Conservation (phyloP, 2,888 invertebrate genomes). For the Harpalus rufipes region DNA sequence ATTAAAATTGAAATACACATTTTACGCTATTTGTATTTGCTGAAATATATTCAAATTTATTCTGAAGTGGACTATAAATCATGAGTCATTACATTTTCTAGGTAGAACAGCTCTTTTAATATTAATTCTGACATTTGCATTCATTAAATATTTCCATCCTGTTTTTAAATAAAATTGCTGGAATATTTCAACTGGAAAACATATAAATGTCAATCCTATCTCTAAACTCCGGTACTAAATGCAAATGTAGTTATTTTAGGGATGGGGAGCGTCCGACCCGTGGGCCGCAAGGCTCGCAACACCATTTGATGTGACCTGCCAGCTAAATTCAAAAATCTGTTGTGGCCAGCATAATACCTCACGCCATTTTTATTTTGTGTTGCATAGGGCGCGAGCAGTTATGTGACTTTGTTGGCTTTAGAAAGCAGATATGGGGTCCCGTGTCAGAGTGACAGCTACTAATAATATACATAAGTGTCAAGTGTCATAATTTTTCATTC, state of each 20-base stretch:
- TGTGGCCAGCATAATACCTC: too few species aligned
- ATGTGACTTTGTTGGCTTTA: too few species aligned
- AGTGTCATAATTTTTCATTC: too few species aligned
- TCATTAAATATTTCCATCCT: conserved; percentile 51
- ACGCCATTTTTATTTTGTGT: too few species aligned
- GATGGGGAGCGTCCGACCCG: too few species aligned
- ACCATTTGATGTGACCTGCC: too few species aligned
- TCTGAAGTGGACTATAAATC: conserved; percentile 56
- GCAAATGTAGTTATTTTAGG: conserved; percentile 1
- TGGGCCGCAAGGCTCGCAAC: too few species aligned
- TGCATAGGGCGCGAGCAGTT: too few species aligned
- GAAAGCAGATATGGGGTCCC: too few species aligned
- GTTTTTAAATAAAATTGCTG: conserved; percentile 22
- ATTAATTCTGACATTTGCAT: conserved; percentile 62
- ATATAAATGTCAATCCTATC: conserved; percentile 21
- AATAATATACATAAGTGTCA: too few species aligned
- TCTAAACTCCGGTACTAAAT: background rate
- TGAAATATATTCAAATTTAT: conserved; percentile 65
- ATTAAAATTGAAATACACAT: conserved; percentile 63
- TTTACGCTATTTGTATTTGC: conserved; percentile 63
- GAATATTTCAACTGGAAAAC: conserved; percentile 27
- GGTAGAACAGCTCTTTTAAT: conserved; percentile 60
- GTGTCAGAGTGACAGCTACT: too few species aligned
- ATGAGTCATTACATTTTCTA: conserved; percentile 62
- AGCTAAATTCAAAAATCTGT: too few species aligned